These are phyloP conservation scores for Drosophila hydei DNA, from an alignment of 1,140 invertebrate genomes.

Conservation along the genomic window DNA sequence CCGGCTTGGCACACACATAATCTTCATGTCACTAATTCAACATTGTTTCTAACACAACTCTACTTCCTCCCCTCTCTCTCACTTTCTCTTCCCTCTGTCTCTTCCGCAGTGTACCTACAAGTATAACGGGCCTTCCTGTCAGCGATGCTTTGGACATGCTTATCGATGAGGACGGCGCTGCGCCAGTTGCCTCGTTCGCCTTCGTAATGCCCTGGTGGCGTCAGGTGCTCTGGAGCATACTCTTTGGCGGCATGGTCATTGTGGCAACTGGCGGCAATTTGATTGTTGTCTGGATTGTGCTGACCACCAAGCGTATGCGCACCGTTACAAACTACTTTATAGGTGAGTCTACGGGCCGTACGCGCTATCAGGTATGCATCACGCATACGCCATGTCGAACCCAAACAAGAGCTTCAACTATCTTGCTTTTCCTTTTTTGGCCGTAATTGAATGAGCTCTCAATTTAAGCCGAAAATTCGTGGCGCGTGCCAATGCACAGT, in stretches of 20 bases:
- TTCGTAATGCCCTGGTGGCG: constrained; percentile 94
- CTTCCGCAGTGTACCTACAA: constrained; percentile 30
- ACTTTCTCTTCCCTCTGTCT: constrained; percentile 3
- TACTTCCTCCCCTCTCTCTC: constrained; percentile 5
- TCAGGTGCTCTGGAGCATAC: constrained; percentile 92
- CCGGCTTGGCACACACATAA: constrained; percentile 60
- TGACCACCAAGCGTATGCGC: constrained; percentile 96
- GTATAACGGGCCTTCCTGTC: constrained; percentile 45
- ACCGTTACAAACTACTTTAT: constrained; percentile 98
- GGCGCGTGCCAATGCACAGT: constrained; percentile 15
- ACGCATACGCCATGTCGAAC: constrained; percentile 41
- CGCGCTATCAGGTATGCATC: constrained; percentile 30
- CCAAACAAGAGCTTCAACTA: background rate
- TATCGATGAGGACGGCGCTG: constrained; percentile 44
- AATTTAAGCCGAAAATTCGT: constrained; percentile 3
- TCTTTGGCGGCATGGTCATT: constrained; percentile 94
- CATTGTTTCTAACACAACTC: constrained; percentile 38
- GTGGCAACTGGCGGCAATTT: constrained; percentile 96
- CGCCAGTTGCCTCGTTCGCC: constrained; percentile 57
- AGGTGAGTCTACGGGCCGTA: constrained; percentile 84
- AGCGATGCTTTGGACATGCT: constrained; percentile 1
- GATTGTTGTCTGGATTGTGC: constrained; percentile 97
- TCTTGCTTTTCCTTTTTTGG: constrained; percentile 1
- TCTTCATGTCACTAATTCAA: constrained; percentile 75
- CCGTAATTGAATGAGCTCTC: constrained; percentile 8